phyloP scores from a whole-genome alignment of 2,888 invertebrate genomes.

The Scotopteryx bipunctaria region DNA sequence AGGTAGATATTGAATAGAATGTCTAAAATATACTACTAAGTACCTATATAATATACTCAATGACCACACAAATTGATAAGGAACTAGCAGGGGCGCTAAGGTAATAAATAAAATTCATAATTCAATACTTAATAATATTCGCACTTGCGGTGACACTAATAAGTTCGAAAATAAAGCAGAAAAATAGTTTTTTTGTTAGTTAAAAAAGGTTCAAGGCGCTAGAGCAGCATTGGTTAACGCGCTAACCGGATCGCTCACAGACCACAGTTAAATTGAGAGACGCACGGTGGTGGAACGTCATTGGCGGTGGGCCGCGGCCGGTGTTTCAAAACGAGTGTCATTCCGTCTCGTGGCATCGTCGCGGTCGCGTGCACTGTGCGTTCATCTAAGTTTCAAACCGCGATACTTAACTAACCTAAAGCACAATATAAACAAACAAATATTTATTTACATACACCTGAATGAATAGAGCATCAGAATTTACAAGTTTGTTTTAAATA shows the following conservation, averaged over 20 bases:
- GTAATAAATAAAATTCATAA: too few relatives aligned
- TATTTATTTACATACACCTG: conserved; percentile 34
- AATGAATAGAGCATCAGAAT: conserved; percentile 36
- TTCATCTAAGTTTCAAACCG: conserved; percentile 35
- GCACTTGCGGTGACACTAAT: background rate
- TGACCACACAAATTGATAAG: too few relatives aligned
- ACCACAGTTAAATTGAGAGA: conserved; percentile 67
- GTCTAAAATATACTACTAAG: too few relatives aligned
- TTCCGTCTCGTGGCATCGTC: conserved; percentile 60
- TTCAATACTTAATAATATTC: too few relatives aligned
- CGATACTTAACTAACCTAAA: conserved; percentile 37
- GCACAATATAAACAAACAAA: conserved; percentile 42
- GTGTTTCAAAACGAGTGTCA: conserved; percentile 49
- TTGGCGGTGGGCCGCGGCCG: conserved; percentile 56
- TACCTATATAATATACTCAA: too few relatives aligned
- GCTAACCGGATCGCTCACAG: conserved; percentile 63
- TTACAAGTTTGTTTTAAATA: conserved; percentile 66
- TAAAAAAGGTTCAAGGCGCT: background rate
- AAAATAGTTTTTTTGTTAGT: background rate
- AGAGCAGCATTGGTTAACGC: conserved; percentile 29
- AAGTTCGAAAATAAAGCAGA: background rate
- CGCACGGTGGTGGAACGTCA: conserved; percentile 57
- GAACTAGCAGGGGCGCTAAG: too few relatives aligned
- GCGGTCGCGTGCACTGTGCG: conserved; percentile 49
- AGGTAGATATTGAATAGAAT: too few relatives aligned